Evolutionary conservation across 2,797 vertebrate species (phyloP).

Genomic region (Sus cebifrons): DNA sequence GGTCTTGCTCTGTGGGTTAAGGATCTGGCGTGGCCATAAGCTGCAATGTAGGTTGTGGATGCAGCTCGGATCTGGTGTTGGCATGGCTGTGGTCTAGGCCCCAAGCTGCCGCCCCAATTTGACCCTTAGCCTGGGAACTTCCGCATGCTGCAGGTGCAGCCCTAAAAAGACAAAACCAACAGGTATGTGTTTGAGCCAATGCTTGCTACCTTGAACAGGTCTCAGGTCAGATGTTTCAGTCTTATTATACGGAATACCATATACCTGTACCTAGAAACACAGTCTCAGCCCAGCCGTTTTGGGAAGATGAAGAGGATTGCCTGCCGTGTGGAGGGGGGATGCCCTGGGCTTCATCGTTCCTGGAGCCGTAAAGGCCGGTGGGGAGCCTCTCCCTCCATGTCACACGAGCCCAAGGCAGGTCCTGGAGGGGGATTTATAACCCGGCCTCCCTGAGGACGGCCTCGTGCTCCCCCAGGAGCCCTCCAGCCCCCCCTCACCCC

Average conservation of each 20-base stretch:
- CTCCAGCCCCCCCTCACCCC: background rate
- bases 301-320: background rate
- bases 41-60: too few species aligned
- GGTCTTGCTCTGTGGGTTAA: too few species aligned
- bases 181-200: background rate
- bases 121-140: too few species aligned
- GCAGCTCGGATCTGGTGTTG: too few species aligned
- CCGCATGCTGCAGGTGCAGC: too few species aligned
- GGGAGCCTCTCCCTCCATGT: background rate
- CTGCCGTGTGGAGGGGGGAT: background rate
- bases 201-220: background rate
- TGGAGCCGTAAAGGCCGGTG: rapidly evolving
- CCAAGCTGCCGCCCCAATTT: too few species aligned
- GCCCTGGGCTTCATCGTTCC: background rate
- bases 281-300: rapidly evolving
- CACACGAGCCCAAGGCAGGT: background rate
- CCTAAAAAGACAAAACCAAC: too few species aligned
- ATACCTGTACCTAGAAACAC: background rate
- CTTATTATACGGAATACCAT: rapidly evolving
- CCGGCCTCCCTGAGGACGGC: background rate
- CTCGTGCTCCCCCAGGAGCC: too few species aligned
- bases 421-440: background rate
- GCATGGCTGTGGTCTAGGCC: too few species aligned
- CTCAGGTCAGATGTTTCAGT: background rate
- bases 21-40: too few species aligned